Conservation (phyloP, 2,797 vertebrate species). For the Enteromius treurensis region DNA sequence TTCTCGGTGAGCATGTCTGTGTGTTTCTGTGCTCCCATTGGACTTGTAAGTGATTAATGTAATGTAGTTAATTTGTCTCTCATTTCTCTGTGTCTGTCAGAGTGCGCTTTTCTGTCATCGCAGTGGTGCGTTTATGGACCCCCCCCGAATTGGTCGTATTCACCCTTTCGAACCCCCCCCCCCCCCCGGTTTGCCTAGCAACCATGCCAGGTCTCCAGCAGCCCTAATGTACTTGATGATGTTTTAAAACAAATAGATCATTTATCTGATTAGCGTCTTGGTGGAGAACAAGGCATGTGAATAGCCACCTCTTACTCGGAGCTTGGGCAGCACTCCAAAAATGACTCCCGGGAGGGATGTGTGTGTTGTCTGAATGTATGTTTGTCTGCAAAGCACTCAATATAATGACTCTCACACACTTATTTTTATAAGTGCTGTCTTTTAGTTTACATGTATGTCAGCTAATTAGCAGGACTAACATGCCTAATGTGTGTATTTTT, state of each 20-base stretch:
- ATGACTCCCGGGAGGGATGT: conserved; percentile 67
- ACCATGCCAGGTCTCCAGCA: conserved; percentile 80
- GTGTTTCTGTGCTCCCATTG: conserved; percentile 63
- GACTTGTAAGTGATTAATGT: conserved; percentile 72
- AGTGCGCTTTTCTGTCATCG: conserved; percentile 61
- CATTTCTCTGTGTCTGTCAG: conserved; percentile 64
- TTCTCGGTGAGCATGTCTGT: conserved; percentile 25
- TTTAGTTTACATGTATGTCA: conserved; percentile 27
- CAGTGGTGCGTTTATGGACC: conserved; percentile 47
- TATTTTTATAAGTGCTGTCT: conserved; percentile 37
- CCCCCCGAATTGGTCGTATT: background rate
- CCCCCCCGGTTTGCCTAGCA: conserved; percentile 74
- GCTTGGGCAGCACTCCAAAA: conserved; percentile 80
- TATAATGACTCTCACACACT: conserved; percentile 33
- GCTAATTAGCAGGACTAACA: conserved; percentile 21
- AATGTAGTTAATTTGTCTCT: conserved; percentile 72
- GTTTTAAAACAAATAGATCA: conserved; percentile 92
- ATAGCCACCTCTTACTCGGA: conserved; percentile 82
- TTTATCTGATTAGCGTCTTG: conserved; percentile 92
- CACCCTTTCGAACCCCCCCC: conserved; percentile 41
- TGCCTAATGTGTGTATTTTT: conserved; percentile 19
- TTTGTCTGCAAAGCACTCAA: conserved; percentile 60
- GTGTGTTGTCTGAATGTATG: conserved; percentile 59
- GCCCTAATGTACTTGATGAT: conserved; percentile 85
- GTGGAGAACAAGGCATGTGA: conserved; percentile 78